Conservation (phyloP, 2,888 invertebrate genomes). For the Pseudococcus viburni region DNA sequence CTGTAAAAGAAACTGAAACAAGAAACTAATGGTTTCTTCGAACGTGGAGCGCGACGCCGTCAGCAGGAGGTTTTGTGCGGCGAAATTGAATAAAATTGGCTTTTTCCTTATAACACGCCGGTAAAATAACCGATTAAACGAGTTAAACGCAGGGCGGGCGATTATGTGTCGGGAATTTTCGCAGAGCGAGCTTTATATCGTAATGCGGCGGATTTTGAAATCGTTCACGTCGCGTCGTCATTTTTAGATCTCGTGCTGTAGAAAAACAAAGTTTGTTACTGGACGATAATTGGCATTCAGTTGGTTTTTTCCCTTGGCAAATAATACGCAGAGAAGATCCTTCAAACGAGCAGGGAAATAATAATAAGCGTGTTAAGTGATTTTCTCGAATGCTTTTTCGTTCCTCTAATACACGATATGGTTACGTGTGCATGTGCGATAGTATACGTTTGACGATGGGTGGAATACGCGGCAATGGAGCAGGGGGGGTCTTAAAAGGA, state of each 20-base stretch:
- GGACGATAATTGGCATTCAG: constrained; percentile 48
- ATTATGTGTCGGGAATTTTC: constrained; percentile 1
- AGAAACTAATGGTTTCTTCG: no score
- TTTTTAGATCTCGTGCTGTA: background rate
- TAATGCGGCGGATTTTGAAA: background rate
- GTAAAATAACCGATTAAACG: background rate
- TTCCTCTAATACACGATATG: background rate
- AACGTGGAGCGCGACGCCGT: background rate
- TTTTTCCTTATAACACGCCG: background rate
- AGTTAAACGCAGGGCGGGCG: background rate
- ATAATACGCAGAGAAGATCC: background rate
- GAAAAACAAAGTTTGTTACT: constrained; percentile 38
- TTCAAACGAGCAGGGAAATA: background rate
- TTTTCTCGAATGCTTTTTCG: constrained; percentile 3
- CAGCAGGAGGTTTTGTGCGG: background rate
- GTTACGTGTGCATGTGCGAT: background rate
- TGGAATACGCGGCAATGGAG: background rate
- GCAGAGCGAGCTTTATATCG: background rate
- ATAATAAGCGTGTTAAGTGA: constrained; percentile 32
- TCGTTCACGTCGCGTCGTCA: constrained; percentile 13
- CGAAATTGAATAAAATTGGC: no score
- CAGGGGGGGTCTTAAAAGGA: background rate
- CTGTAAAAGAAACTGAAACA: no score
- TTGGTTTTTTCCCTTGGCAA: constrained; percentile 35
- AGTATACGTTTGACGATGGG: background rate